Conservation (phyloP, 2,797 vertebrate genomes). For the Gobionotothen gibberifrons region DNA sequence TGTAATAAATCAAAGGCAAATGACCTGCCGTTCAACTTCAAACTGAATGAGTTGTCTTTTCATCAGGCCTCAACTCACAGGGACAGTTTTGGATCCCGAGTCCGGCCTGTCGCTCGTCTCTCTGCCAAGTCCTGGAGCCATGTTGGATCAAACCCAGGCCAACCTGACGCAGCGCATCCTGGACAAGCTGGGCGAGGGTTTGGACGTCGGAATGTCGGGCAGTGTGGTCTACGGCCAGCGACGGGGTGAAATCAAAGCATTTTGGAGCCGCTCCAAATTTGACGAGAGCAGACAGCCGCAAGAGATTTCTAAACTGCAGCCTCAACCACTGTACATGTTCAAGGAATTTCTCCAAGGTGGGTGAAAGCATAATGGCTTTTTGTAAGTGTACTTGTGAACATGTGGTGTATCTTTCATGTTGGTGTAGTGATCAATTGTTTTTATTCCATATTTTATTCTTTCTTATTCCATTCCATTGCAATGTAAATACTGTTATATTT, state of each 20-base stretch:
- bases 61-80: constrained; percentile 57
- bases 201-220: constrained; percentile 77
- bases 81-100: constrained; percentile 12
- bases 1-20: background rate
- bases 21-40: background rate
- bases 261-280: constrained; percentile 86
- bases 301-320: constrained; percentile 82
- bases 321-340: constrained; percentile 74
- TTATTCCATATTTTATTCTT: too few relatives aligned
- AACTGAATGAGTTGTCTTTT: constrained; percentile 14
- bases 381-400: background rate
- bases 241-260: constrained; percentile 80
- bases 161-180: constrained; percentile 81
- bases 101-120: constrained; percentile 74
- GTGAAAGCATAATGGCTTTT: background rate
- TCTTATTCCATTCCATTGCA: too few relatives aligned
- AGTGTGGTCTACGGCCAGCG: constrained; percentile 77
- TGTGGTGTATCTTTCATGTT: background rate
- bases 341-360: constrained; percentile 84
- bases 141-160: constrained; percentile 79
- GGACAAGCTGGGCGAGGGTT: constrained; percentile 78
- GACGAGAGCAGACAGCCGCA: constrained; percentile 67
- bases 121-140: constrained; percentile 77
- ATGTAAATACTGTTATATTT: too few relatives aligned
- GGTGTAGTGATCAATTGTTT: background rate